Evolutionary conservation across 2,888 invertebrate genomes (phyloP).

Genomic region (Pseudolycoriella hygida): DNA sequence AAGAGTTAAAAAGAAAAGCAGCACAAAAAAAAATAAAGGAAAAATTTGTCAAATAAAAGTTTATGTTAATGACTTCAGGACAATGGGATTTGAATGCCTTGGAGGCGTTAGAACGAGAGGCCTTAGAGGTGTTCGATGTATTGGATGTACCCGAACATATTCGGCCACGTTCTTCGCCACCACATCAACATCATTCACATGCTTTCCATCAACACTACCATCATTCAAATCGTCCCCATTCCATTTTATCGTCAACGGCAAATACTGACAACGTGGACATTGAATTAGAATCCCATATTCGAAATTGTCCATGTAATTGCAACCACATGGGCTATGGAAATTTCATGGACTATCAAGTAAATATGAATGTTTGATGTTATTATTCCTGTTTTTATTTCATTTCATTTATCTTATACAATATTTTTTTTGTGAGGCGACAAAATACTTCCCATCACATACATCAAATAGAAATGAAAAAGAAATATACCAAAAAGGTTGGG

Average conservation of each 20-base stretch:
- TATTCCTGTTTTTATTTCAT: neutral
- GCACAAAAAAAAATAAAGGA: neutral
- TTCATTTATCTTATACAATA: constrained; percentile 7
- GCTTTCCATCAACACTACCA: constrained; percentile 4
- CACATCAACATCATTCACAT: constrained; percentile 6
- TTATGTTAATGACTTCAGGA: constrained; percentile 24
- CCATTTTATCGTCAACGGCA: neutral
- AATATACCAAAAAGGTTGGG: no score
- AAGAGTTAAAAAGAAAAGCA: neutral
- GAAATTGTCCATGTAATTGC: constrained; percentile 77
- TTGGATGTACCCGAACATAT: constrained; percentile 21
- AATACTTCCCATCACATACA: neutral
- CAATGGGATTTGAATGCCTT: constrained; percentile 29
- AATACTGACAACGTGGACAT: constrained; percentile 37
- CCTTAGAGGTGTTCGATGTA: constrained; percentile 24
- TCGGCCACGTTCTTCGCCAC: constrained; percentile 2
- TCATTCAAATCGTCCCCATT: neutral
- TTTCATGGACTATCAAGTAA: constrained; percentile 76
- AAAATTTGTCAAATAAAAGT: neutral
- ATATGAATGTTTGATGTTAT: constrained; percentile 12
- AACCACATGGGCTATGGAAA: constrained; percentile 89
- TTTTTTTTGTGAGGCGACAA: neutral
- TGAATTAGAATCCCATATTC: constrained; percentile 75
- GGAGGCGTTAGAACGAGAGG: constrained; percentile 29
- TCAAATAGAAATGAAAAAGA: no score